Base-by-base conservation (phyloP, 2,113 vertebrate species). In the Mirza zaza region DNA sequence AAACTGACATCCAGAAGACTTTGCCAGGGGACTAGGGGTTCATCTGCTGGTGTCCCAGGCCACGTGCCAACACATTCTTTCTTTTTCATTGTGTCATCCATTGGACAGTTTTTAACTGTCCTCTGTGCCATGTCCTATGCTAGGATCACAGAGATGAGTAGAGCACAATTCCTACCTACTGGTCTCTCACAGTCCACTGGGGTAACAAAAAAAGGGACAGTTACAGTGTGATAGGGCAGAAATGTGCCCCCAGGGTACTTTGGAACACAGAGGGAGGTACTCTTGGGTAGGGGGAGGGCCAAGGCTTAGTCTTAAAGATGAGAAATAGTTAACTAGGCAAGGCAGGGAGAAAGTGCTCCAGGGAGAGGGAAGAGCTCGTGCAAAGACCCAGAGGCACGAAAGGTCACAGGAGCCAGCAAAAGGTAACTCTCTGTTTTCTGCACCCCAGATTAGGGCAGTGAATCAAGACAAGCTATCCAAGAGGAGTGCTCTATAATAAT, bases 41-140 rank as follows among this genome's bases (percentile, higher is more conserved):
- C 8, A 21, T 25, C 36, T 48, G 57, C 79, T 39, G 68, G 42
- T 8, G 3, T 34, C 36, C 42, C 70, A 81, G 42, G 48, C 39
- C 29, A 0, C 1, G 6, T 1, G 23, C 32, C 76, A 71, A 14
- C 0, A 6, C 1, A 1, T 17, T 57, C 59, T 45, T 82, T 36
- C 27, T 76, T 12, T 45, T 65, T 36, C 87, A 39, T 34, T n/a
- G 57, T 63, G 36, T 36, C n/a, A 10, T 59, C 29, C 39, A 0
- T 20, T 48, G 70, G 34, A 84, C 42, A 76, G 7, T 55, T 81
- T 42, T 79, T 52, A 5, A n/a, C 20, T 15, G 14, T 32, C 0
- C 8, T 87, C 23, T 85, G 12, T 48, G 21, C 39, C 3, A 14
- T 15, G 27, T n/a, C 55, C 36, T 27, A 8, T 52, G 71, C 75